Conservation (phyloP, 2,113 vertebrate species). For the Camelus bactrianus region DNA sequence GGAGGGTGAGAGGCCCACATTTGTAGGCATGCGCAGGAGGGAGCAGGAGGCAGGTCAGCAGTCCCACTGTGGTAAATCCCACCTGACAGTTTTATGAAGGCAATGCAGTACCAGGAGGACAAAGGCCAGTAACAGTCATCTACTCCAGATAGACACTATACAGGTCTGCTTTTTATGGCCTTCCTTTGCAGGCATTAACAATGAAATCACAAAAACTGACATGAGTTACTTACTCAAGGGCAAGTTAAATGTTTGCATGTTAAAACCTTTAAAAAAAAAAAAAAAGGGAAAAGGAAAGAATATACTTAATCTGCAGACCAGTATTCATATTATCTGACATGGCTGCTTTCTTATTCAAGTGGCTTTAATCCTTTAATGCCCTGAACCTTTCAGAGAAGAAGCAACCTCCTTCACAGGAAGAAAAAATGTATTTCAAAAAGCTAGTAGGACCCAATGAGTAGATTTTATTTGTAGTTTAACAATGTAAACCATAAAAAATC, state of each 20-base stretch:
- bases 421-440: slow-evolving; percentile 1
- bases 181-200: neutral
- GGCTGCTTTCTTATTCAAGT: slow-evolving; percentile 36
- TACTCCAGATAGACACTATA: neutral
- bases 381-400: neutral
- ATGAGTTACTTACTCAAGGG: neutral
- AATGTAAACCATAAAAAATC: slow-evolving; percentile 30
- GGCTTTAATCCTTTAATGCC: slow-evolving; percentile 46
- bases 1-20: neutral
- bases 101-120: neutral
- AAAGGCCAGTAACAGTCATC: neutral
- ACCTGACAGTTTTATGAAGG: neutral
- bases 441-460: neutral
- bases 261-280: neutral
- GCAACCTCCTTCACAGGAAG: neutral
- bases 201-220: slow-evolving; percentile 17
- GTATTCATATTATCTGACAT: slow-evolving; percentile 8
- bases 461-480: slow-evolving; percentile 15
- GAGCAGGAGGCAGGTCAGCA: neutral
- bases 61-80: neutral
- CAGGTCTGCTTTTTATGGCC: neutral
- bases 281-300: neutral
- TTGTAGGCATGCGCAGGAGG: rapidly evolving
- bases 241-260: neutral
- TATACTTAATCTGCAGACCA: neutral